A percentile compares a stretch with the other conserved stretches of the same genome.
Conservation (phyloP, 53 echinoderm and acorn worm genomes). For the Mesocentrotus franciscanus region DNA sequence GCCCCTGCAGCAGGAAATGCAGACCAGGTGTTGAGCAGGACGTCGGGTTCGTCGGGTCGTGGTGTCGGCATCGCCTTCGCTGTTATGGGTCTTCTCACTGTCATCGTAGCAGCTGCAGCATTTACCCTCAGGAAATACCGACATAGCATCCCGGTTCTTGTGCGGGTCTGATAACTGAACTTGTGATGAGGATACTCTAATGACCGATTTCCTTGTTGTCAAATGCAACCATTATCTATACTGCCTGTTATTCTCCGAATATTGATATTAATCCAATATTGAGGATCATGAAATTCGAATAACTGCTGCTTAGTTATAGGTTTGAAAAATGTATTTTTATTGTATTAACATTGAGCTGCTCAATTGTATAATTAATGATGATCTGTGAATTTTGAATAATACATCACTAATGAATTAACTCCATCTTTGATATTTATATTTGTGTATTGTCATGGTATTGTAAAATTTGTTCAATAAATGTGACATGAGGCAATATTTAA, state of each 20-base stretch:
- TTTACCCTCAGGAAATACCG: slow-evolving; percentile 17
- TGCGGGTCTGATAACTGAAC: not conserved
- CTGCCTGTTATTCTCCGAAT: slow-evolving; percentile 11
- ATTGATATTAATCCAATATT: not conserved
- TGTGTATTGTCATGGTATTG: not conserved
- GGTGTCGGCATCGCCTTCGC: slow-evolving; percentile 47
- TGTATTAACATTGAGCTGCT: not conserved
- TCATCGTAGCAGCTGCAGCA: not conserved
- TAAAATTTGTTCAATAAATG: not conserved
- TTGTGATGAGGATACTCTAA: not conserved
- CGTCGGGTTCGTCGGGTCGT: not conserved
- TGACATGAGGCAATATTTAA: not conserved
- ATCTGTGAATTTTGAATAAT: not conserved
- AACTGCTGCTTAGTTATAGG: not conserved
- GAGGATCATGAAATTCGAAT: not conserved
- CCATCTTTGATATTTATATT: not conserved
- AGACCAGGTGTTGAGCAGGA: not conserved
- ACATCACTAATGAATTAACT: not conserved
- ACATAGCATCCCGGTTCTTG: slow-evolving; percentile 10
- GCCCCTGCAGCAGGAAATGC: not conserved
- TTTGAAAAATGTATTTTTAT: not conserved
- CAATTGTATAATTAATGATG: not conserved
- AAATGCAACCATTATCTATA: not conserved
- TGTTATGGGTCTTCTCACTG: not conserved
- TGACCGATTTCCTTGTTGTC: not conserved